These are phyloP conservation scores for Petrophora chlorosata DNA, from an alignment of 2,888 invertebrate species.

Conservation along the genomic window DNA sequence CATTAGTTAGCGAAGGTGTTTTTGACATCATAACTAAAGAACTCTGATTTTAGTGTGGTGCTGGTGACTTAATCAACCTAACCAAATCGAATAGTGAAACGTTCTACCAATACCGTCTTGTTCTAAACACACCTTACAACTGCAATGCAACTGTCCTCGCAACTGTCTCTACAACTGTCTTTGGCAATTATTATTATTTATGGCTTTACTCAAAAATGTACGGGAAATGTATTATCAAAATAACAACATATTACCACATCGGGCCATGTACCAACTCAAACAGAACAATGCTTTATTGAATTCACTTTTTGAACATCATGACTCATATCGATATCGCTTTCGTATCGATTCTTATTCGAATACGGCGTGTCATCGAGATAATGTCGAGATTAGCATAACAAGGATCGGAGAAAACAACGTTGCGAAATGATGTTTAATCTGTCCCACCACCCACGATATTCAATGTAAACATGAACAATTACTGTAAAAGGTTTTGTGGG, in stretches of 20 bases:
- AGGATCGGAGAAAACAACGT: conserved; percentile 43
- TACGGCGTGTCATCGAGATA: conserved; percentile 52
- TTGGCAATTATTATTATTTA: neutral
- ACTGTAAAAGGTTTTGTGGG: conserved; percentile 21
- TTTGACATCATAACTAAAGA: too few relatives aligned
- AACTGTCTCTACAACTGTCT: too few relatives aligned
- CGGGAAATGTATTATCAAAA: neutral
- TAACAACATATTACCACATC: conserved; percentile 10
- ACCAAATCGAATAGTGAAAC: too few relatives aligned
- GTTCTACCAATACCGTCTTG: too few relatives aligned
- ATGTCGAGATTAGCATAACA: conserved; percentile 56
- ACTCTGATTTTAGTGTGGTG: too few relatives aligned
- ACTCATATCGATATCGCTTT: conserved; percentile 58
- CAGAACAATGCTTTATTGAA: conserved; percentile 36
- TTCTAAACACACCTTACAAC: too few relatives aligned
- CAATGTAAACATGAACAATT: conserved; percentile 35
- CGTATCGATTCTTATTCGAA: conserved; percentile 50
- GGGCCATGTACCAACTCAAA: conserved; percentile 14
- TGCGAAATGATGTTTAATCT: too few relatives aligned
- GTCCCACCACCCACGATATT: conserved; percentile 33
- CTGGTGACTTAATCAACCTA: too few relatives aligned
- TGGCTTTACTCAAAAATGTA: conserved; percentile 4
- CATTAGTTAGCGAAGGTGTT: too few relatives aligned
- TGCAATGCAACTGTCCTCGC: too few relatives aligned
- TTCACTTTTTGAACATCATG: conserved; percentile 35